Percentiles rank a stretch among this genome's conserved stretches.
These are phyloP conservation scores for Drosophila insularis DNA, from an alignment of 1,140 invertebrate species.

Conservation along the genomic window DNA sequence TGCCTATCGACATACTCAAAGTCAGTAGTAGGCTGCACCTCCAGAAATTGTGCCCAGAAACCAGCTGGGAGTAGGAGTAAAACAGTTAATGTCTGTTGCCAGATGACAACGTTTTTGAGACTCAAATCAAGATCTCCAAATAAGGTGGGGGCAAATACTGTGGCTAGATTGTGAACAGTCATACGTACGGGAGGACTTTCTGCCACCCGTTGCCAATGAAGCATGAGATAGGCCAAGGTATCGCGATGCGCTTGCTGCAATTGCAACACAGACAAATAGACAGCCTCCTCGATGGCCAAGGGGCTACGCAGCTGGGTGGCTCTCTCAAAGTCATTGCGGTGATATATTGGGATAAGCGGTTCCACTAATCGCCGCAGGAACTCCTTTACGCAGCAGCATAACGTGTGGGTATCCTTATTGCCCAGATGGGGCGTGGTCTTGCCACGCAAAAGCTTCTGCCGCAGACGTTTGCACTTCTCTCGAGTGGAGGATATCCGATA, in stretches of 20 bases:
- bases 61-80: constrained; percentile 44
- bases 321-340: constrained; percentile 89
- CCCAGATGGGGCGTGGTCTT: constrained; percentile 88
- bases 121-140: constrained; percentile 83
- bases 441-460: constrained; percentile 89
- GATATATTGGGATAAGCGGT: constrained; percentile 89
- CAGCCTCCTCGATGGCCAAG: constrained; percentile 75
- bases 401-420: constrained; percentile 89
- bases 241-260: constrained; percentile 93
- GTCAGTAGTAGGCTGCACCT: constrained; percentile 42
- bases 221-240: constrained; percentile 92
- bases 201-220: constrained; percentile 90
- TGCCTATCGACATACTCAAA: constrained; percentile 42
- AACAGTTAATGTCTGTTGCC: constrained; percentile 55
- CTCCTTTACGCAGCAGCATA: constrained; percentile 94
- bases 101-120: constrained; percentile 50
- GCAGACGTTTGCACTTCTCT: constrained; percentile 92
- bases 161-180: constrained; percentile 89
- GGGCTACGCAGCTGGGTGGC: constrained; percentile 83
- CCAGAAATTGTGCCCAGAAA: constrained; percentile 63
- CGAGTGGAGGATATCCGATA: constrained; percentile 95
- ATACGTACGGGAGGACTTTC: constrained; percentile 89
- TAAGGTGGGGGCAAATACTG: constrained; percentile 92
- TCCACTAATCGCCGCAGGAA: constrained; percentile 91
- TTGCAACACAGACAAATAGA: constrained; percentile 88